Evolutionary conservation across 2,113 vertebrate genomes (phyloP).

Genomic region (Nerophis ophidion): DNA sequence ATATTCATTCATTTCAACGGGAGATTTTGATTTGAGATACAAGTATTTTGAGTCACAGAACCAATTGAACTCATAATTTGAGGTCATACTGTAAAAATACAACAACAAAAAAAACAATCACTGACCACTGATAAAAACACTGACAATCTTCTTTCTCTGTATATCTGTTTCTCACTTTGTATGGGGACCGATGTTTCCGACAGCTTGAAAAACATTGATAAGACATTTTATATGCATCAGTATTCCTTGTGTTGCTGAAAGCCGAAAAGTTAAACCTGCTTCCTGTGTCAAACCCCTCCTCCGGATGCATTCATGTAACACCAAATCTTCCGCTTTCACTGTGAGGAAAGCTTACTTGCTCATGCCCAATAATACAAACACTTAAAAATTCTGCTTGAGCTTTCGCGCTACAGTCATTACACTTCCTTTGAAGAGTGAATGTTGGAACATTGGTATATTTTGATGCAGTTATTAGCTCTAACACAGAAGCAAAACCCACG

Average conservation of each 20-base stretch:
- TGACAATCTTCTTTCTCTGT: too few species aligned
- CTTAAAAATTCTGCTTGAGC: conserved; percentile 75
- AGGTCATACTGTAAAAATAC: too few species aligned
- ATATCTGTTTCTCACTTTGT: too few species aligned
- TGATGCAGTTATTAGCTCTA: conserved; percentile 73
- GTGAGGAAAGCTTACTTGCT: conserved; percentile 55
- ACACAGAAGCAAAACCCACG: conserved; percentile 67
- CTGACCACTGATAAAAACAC: too few species aligned
- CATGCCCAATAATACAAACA: conserved; percentile 63
- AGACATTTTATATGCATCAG: conserved; percentile 23
- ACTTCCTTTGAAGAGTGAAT: conserved; percentile 69
- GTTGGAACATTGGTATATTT: conserved; percentile 63
- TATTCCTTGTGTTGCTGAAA: conserved; percentile 49
- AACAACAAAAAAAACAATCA: too few species aligned
- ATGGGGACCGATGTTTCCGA: too few species aligned
- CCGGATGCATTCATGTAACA: conserved; percentile 68
- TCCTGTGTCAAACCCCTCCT: conserved; percentile 69
- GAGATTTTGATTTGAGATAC: too few species aligned
- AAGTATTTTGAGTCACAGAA: too few species aligned
- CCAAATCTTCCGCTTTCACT: conserved; percentile 66
- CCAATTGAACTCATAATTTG: too few species aligned
- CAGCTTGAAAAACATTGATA: conserved; percentile 9
- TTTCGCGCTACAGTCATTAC: conserved; percentile 64
- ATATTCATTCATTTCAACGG: too few species aligned
- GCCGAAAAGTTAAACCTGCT: conserved; percentile 67